Evolutionary conservation across 2,113 vertebrate species (phyloP), one percentile per base, ranked within the genome.

Genomic region (Pitta sordida): DNA sequence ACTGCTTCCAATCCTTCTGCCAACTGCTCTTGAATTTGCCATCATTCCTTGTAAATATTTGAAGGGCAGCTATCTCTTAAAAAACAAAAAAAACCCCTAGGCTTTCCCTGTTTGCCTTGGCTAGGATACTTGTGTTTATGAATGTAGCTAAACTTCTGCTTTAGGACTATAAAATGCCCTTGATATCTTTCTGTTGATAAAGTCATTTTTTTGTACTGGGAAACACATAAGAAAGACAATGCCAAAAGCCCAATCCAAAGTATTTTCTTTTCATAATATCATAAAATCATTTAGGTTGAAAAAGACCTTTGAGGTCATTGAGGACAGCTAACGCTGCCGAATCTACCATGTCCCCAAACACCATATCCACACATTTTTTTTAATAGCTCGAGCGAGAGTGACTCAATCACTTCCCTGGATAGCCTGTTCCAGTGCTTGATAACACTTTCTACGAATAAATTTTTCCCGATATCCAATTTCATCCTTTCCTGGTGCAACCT

Each of bases 41-140:
- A 90, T 91, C 76, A 36, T 86, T 91, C 75, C 88, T 70, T 55
- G 41, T 74, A 96, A 96, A 90, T 86, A 94, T 93, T 93, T 94
- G 93, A 83, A 93, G 85, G 94, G 75, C 85, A 95, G 37, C 37
- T 76, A 86, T 76, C 53, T 82, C 69, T 77, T 93, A 88, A 96
- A 91, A 58, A 93, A 83, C 93, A n/a, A n/a, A n/a, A n/a, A n/a
- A n/a, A n/a, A n/a, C 51, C 67, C 80, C 37, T n/a, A 91, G 82
- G 64, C 51, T 94, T 90, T 83, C 90, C 88, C 85, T 86, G 19
- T 90, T 91, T 95, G 79, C 36, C 73, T 93, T 93, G 88, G 86
- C 90, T 76, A 48, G 34, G 55, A 63, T 81, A 52, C 62, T 44
- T 74, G 23, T 83, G 68, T 90, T 96, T 78, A 77, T 48, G 48